These are phyloP conservation scores for Colistium nudipinnis DNA, from an alignment of 2,113 vertebrate genomes.

Conservation along the genomic window DNA sequence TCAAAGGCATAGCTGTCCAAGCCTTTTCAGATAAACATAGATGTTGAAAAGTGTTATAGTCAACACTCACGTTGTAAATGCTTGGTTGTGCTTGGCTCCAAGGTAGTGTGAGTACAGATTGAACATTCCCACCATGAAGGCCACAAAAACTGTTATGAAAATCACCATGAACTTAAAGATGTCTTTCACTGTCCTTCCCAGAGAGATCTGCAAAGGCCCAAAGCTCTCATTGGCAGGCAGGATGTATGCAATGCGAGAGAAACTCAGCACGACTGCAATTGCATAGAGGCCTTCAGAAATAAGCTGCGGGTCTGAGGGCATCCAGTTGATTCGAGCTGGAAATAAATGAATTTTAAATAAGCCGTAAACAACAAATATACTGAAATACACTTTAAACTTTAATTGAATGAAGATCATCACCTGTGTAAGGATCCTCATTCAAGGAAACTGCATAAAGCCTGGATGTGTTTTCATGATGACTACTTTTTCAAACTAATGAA, in stretches of 20 bases:
- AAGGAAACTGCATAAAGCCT: background rate
- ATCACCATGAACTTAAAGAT: constrained; percentile 99
- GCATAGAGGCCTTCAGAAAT: constrained; percentile 97
- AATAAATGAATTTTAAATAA: constrained; percentile 19
- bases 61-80: constrained; percentile 93
- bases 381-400: background rate
- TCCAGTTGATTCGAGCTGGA: constrained; percentile 92
- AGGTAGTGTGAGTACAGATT: constrained; percentile 96
- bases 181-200: constrained; percentile 95
- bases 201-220: constrained; percentile 94
- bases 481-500: too few relatives aligned
- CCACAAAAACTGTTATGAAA: constrained; percentile 97
- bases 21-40: background rate
- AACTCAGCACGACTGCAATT: constrained; percentile 95
- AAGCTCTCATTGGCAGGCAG: constrained; percentile 97
- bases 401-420: background rate
- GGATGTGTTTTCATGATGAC: background rate
- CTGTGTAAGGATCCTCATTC: background rate
- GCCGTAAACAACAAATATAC: background rate
- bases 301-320: constrained; percentile 94
- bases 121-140: constrained; percentile 99
- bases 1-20: background rate
- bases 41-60: background rate
- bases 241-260: constrained; percentile 96
- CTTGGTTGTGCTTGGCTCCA: constrained; percentile 93